These are phyloP conservation scores for Chrysogorgia sp. DNA, from an alignment of 92 coral and sea anemone genomes.

Conservation along the genomic window DNA sequence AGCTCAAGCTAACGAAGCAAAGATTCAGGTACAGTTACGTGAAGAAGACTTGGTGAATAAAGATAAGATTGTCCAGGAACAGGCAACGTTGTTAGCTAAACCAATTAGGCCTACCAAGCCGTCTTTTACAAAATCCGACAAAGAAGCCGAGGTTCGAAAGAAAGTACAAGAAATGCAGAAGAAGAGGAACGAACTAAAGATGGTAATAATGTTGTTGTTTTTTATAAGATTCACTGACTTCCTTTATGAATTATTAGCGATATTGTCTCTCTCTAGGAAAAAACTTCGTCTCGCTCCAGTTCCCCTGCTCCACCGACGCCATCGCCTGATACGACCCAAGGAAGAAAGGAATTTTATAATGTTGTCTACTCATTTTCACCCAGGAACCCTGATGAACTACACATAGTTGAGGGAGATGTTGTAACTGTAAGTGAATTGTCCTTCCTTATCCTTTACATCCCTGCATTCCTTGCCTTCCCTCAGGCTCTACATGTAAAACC, in stretches of 20 bases:
- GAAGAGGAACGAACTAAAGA: constrained; percentile 63
- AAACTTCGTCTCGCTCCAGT: not conserved
- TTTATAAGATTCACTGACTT: not conserved
- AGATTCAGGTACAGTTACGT: constrained; percentile 27
- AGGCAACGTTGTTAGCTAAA: constrained; percentile 65
- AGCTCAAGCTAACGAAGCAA: constrained; percentile 40
- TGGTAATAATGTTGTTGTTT: constrained; percentile 21
- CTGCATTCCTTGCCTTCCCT: not conserved
- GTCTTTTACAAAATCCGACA: constrained; percentile 45
- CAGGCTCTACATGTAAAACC: too few relatives aligned
- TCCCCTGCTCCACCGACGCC: not conserved
- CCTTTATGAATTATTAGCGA: not conserved
- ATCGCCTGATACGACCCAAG: not conserved
- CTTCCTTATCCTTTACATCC: not conserved
- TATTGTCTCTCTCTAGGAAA: constrained; percentile 18
- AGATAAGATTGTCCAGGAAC: constrained; percentile 80
- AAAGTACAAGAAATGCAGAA: constrained; percentile 75
- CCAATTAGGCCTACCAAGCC: constrained; percentile 43
- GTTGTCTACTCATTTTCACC: constrained; percentile 77
- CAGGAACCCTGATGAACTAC: constrained; percentile 91
- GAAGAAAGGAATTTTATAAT: constrained; percentile 16
- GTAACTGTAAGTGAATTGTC: constrained; percentile 63
- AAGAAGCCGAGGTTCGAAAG: constrained; percentile 64
- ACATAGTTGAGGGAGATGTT: constrained; percentile 78
- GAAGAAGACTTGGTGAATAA: constrained; percentile 64